phyloP scores from a whole-genome alignment of 1,140 invertebrate species.

The Rhynchophorus ferrugineus region DNA sequence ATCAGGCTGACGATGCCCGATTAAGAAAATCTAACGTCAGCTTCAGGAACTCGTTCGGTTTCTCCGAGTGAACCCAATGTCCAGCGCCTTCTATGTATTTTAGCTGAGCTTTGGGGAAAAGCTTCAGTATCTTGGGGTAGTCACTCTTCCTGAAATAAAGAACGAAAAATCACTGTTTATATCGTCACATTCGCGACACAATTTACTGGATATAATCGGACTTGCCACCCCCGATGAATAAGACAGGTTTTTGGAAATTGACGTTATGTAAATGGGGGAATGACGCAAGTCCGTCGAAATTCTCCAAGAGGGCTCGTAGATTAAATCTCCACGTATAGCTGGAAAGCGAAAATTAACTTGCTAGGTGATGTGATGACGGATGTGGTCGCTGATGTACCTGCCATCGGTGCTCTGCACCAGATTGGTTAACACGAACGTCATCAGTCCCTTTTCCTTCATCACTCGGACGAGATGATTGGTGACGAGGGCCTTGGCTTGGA shows the following conservation, averaged over 20 bases:
- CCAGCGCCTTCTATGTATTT: conserved; percentile 70
- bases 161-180: conserved; percentile 14
- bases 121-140: conserved; percentile 55
- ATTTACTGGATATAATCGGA: conserved; percentile 73
- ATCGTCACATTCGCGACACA: no score
- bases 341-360: conserved; percentile 2
- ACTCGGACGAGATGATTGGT: conserved; percentile 45
- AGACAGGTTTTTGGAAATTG: conserved; percentile 58
- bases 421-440: conserved; percentile 48
- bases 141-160: conserved; percentile 52
- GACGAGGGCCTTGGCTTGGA: conserved; percentile 54
- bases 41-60: conserved; percentile 72
- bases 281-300: conserved; percentile 49
- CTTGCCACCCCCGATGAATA: conserved; percentile 76
- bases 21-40: conserved; percentile 48
- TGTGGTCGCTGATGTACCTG: conserved; percentile 21
- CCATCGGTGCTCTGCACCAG: conserved; percentile 35
- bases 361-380: background rate
- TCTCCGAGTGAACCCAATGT: conserved; percentile 90
- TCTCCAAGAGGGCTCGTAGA: conserved; percentile 28
- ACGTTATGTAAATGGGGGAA: conserved; percentile 51
- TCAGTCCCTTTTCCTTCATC: conserved; percentile 42
- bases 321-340: conserved; percentile 42
- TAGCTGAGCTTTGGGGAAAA: conserved; percentile 73
- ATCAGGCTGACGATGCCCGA: background rate